Conservation (phyloP, 92 coral and sea anemone species). For the Siderastrea siderea region DNA sequence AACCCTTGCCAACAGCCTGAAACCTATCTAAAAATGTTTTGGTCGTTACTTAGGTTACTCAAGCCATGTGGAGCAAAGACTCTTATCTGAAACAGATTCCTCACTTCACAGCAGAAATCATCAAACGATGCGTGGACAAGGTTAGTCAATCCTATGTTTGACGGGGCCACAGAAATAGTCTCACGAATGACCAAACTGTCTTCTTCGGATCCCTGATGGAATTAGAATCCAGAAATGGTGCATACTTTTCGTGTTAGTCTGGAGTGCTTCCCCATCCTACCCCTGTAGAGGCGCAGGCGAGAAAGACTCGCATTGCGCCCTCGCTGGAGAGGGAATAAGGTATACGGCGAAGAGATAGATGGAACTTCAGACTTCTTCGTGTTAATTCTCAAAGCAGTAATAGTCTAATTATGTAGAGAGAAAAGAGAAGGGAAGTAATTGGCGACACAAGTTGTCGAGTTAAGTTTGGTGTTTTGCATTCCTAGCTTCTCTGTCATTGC, state of each 20-base stretch:
- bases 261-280: too few species aligned
- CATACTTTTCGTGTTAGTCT: too few species aligned
- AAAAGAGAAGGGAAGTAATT: neutral
- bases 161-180: too few species aligned
- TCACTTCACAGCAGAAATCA: conserved; percentile 89
- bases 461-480: neutral
- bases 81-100: conserved; percentile 97
- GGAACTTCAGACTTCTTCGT: too few species aligned
- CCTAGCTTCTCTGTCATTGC: neutral
- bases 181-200: neutral
- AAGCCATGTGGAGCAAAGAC: conserved; percentile 99
- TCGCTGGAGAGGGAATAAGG: too few species aligned
- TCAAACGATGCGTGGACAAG: conserved; percentile 93
- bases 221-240: neutral
- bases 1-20: neutral
- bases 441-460: too few species aligned
- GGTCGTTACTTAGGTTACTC: conserved; percentile 81
- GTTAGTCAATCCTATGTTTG: conserved; percentile 31
- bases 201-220: neutral
- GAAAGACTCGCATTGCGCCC: too few species aligned
- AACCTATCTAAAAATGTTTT: neutral
- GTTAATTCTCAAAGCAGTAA: too few species aligned
- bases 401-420: too few species aligned
- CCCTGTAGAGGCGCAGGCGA: too few species aligned
- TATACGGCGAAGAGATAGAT: too few species aligned